Percentiles rank a stretch among this genome's conserved stretches.
Conservation (phyloP, 2,113 vertebrate species). For the Tachysurus fulvidraco region DNA sequence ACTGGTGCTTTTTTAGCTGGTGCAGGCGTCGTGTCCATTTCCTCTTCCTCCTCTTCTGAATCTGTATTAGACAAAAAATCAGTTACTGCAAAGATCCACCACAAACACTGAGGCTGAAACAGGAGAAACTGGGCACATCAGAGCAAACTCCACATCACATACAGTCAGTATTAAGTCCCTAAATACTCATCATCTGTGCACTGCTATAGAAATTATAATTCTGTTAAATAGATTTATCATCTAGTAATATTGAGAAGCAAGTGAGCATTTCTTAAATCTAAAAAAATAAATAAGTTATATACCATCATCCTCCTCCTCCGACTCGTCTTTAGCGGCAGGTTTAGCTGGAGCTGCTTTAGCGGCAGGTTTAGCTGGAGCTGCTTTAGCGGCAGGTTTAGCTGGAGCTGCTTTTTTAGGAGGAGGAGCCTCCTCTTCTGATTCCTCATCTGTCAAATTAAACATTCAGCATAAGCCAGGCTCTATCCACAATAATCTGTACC, state of each 20-base stretch:
- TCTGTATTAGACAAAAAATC: conserved; percentile 66
- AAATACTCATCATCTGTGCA: conserved; percentile 73
- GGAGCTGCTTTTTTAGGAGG: conserved; percentile 65
- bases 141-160: conserved; percentile 71
- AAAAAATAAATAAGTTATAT: background rate
- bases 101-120: background rate
- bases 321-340: conserved; percentile 54
- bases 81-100: background rate
- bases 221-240: background rate
- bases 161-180: conserved; percentile 89
- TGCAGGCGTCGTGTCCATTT: conserved; percentile 82
- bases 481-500: background rate
- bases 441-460: conserved; percentile 54
- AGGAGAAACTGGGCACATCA: conserved; percentile 65
- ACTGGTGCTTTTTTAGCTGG: conserved; percentile 81
- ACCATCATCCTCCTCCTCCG: conserved; percentile 65
- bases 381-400: conserved; percentile 56
- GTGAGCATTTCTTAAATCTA: background rate
- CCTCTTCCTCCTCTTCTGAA: conserved; percentile 85
- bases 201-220: background rate
- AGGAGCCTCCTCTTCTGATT: conserved; percentile 76
- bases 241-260: background rate
- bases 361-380: conserved; percentile 49
- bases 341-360: conserved; percentile 49
- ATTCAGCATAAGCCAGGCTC: background rate